These are phyloP conservation scores for Onychorhynchus coronatus DNA, from an alignment of 2,113 vertebrate genomes.

Conservation along the genomic window DNA sequence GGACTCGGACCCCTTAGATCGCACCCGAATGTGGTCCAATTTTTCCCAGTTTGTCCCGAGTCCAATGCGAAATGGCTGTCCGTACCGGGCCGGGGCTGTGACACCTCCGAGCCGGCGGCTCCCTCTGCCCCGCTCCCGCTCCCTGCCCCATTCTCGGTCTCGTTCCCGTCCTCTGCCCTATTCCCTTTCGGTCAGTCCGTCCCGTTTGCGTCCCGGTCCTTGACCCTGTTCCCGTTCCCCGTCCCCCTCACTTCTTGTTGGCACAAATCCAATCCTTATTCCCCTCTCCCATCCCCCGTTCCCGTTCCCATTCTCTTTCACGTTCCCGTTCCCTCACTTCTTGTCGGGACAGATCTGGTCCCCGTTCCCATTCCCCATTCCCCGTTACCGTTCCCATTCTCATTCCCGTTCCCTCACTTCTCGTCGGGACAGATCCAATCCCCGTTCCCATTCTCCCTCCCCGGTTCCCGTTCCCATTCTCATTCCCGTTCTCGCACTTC, in stretches of 20 bases:
- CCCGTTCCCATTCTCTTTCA: too few relatives aligned
- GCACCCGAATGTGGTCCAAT: not conserved
- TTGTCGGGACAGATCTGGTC: too few relatives aligned
- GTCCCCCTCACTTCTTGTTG: too few relatives aligned
- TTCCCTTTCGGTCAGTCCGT: not conserved
- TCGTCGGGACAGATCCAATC: slow-evolving; percentile 98
- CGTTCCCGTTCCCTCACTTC: too few relatives aligned
- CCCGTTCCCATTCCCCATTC: too few relatives aligned
- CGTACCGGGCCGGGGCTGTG: not conserved
- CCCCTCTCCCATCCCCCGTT: too few relatives aligned
- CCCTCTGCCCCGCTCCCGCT: not conserved
- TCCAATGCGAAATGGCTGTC: not conserved
- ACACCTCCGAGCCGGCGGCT: not conserved
- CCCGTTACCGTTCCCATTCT: too few relatives aligned
- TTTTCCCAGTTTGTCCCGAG: rapidly evolving
- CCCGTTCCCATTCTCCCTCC: slow-evolving; percentile 61
- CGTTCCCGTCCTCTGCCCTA: slow-evolving; percentile 53
- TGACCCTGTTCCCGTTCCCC: too few relatives aligned
- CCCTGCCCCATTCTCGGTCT: too few relatives aligned
- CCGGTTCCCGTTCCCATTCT: too few relatives aligned
- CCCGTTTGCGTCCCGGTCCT: slow-evolving; percentile 74
- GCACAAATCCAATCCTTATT: not conserved
- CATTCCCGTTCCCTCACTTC: slow-evolving; percentile 80
- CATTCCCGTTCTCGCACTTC: not conserved
- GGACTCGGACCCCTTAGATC: too few relatives aligned